These are phyloP conservation scores for Papilio glaucus DNA, from an alignment of 1,140 invertebrate species.

Conservation along the genomic window DNA sequence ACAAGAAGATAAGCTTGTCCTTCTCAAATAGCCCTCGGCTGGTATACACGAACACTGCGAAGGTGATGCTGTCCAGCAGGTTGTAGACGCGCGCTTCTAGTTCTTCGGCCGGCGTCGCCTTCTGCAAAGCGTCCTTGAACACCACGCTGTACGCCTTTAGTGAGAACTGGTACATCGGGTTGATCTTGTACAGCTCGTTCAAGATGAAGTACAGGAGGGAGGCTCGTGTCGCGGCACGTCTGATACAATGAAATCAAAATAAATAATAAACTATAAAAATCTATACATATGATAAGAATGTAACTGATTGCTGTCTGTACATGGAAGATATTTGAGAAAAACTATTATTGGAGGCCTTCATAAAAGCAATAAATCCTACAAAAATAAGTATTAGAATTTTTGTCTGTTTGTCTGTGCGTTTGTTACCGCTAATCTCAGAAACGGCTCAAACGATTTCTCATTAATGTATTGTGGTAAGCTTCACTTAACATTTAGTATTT, in stretches of 20 bases:
- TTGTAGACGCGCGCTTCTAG: slow-evolving; percentile 89
- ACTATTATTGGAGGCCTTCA: no score
- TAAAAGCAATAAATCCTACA: no score
- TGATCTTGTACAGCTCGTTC: slow-evolving; percentile 96
- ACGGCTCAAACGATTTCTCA: no score
- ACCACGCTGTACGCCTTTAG: slow-evolving; percentile 97
- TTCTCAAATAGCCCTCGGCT: slow-evolving; percentile 95
- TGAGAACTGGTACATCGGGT: slow-evolving; percentile 98
- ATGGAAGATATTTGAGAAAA: no score
- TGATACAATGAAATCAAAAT: slow-evolving; percentile 49
- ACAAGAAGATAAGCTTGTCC: slow-evolving; percentile 96
- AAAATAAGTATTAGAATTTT: no score
- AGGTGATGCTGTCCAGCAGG: slow-evolving; percentile 95
- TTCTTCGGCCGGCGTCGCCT: slow-evolving; percentile 87
- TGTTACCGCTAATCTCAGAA: no score
- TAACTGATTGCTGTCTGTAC: no score
- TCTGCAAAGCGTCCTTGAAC: slow-evolving; percentile 93
- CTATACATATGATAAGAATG: no score
- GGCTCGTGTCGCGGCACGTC: slow-evolving; percentile 92
- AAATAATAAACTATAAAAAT: no score
- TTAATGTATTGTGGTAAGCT: no score
- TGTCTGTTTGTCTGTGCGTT: no score
- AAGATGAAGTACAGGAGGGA: slow-evolving; percentile 97
- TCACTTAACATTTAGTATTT: no score
- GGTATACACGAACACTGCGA: slow-evolving; percentile 94